Evolutionary conservation across 2,797 vertebrate genomes (phyloP).

Genomic region (Pangasius mekongensis): DNA sequence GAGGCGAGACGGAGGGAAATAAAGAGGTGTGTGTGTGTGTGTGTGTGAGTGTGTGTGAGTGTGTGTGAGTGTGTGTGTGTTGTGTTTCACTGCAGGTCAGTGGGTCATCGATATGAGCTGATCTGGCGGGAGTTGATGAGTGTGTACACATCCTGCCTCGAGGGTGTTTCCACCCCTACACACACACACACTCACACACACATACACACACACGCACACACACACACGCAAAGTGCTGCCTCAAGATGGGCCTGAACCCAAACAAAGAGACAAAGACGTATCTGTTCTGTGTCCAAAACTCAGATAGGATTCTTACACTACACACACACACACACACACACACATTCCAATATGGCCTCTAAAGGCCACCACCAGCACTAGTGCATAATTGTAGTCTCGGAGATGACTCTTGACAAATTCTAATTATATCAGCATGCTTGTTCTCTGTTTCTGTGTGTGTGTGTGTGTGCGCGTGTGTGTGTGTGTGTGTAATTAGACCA

Average conservation of each 20-base stretch:
- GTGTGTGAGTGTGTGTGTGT: conserved; percentile 12
- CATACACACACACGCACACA: neutral
- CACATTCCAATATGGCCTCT: neutral
- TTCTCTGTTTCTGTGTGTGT: neutral
- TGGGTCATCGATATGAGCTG: conserved; percentile 42
- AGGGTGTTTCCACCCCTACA: conserved; percentile 28
- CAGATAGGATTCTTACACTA: conserved; percentile 31
- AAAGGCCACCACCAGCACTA: neutral
- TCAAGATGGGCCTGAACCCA: conserved; percentile 41
- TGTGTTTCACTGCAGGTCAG: conserved; percentile 47
- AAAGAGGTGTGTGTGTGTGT: neutral
- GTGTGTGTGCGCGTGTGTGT: neutral
- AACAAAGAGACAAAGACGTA: conserved; percentile 37
- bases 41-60: neutral
- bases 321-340: conserved; percentile 6
- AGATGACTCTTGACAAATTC: neutral
- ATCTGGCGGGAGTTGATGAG: conserved; percentile 50
- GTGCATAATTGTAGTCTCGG: neutral
- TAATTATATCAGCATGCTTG: neutral
- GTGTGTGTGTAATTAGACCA: conserved; percentile 19
- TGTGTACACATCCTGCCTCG: conserved; percentile 38
- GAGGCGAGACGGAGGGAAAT: neutral
- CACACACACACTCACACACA: conserved; percentile 11
- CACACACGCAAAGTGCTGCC: conserved; percentile 27
- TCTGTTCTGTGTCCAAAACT: conserved; percentile 52